Evolutionary conservation across 2,888 invertebrate species (phyloP), one percentile per base, ranked within the genome.

Genomic region (Crioceris asparagi): DNA sequence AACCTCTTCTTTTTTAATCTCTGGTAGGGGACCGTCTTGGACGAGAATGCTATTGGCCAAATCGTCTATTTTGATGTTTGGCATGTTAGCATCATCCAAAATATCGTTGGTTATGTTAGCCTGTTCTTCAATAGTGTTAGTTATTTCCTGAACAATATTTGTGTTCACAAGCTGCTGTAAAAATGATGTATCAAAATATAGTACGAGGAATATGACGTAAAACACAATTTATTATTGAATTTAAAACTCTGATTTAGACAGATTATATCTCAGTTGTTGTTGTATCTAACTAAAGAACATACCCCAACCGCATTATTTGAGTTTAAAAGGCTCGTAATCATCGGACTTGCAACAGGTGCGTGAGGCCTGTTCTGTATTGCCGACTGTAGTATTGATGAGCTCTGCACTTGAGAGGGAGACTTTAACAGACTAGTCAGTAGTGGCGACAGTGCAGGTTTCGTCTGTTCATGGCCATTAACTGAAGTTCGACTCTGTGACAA

Each of bases 401-500:
- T 53, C 44, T 65, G 62, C 12, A 65, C 60, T 35, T 73, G 72
- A 17, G 74, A 72, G 1, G 75, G 74, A 29, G 79, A 81, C 60
- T 88, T 86, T 4, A 91, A 65, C 23, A 91, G 67, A 30, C 87
- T 87, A 6, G 90, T 87, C 31, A 91, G 67, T 29, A 91, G 64
- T 0, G 88, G 88, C 0, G 80, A 79, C 0, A 79, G 69, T 0
- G 73, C 75, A 2, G 73, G 66, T 40, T 68, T 69, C 3, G 66
- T 44, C 26, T 42, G n/a, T n/a, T n/a, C n/a, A n/a, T n/a, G n/a
- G n/a, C n/a, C n/a, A n/a, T n/a, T n/a, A n/a, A n/a, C n/a, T n/a
- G n/a, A n/a, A n/a, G n/a, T n/a, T 10, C 21, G 7, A 21, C 21
- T 10, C 21, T 10, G 21, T 7, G 6, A 6, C 10, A 10, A 10